phyloP scores from a whole-genome alignment of 2,888 invertebrate species.

The Andricus curvator region DNA sequence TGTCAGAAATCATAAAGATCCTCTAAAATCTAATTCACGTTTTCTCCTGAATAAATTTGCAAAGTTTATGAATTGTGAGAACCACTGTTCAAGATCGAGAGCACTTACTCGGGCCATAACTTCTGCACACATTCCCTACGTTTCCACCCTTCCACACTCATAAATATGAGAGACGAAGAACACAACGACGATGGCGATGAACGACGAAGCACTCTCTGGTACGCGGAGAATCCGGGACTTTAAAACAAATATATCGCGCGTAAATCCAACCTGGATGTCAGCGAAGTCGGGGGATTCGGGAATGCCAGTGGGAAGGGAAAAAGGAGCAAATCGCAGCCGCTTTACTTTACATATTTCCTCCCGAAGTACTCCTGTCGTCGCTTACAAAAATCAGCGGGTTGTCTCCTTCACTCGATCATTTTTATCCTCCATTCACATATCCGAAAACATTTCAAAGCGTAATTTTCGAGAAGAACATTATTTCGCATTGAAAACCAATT shows the following conservation, averaged over 20 bases:
- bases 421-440: slow-evolving; percentile 30
- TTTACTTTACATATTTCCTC: slow-evolving; percentile 74
- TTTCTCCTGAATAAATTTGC: not conserved
- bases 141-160: slow-evolving; percentile 70
- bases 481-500: slow-evolving; percentile 36
- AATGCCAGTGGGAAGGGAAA: slow-evolving; percentile 50
- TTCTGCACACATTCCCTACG: slow-evolving; percentile 68
- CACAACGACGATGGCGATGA: slow-evolving; percentile 50
- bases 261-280: slow-evolving; percentile 73
- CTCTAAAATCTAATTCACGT: not conserved
- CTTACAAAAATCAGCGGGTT: slow-evolving; percentile 52
- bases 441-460: slow-evolving; percentile 2
- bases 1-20: too few relatives aligned
- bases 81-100: slow-evolving; percentile 67
- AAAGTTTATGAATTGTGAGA: slow-evolving; percentile 55
- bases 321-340: slow-evolving; percentile 71
- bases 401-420: slow-evolving; percentile 54
- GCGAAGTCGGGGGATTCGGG: slow-evolving; percentile 53
- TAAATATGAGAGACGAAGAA: slow-evolving; percentile 66
- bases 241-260: slow-evolving; percentile 78
- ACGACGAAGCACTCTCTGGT: slow-evolving; percentile 47
- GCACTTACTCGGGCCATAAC: slow-evolving; percentile 76
- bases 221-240: slow-evolving; percentile 68
- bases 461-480: slow-evolving; percentile 44
- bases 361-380: slow-evolving; percentile 59